Base-by-base conservation (phyloP, 35 echinoderm and acorn worm species). In the Lytechinus pictus region DNA sequence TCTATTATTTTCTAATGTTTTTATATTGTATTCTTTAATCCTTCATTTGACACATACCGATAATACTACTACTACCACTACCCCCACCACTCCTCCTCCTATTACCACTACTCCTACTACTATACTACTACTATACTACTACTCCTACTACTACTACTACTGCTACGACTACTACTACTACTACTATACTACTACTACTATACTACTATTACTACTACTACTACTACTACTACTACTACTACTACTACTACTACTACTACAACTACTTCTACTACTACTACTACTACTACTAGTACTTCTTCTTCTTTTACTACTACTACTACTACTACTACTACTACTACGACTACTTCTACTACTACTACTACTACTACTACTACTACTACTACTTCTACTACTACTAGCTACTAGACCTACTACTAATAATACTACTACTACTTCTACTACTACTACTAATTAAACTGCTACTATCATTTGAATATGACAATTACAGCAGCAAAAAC, bases 181-280 rank as follows among this genome's bases (percentile, higher is more conserved):
- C n/a, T n/a, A n/a, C n/a, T n/a, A n/a, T n/a, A n/a, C n/a, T n/a
- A n/a, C n/a, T n/a, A n/a, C n/a, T n/a, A n/a, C n/a, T n/a, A n/a
- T n/a, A n/a, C n/a, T n/a, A n/a, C 66, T 10, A 79, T 79, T 79
- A 79, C 66, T 79, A 79, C 66, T 79, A 79, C 66, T 79, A 10
- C 66, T 79, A 79, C 66, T 79, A 79, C 66, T 79, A 79, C 66
- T 79, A 79, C 66, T 79, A 79, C 66, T 79, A 79, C 66, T 79
- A 79, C 66, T 79, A 79, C 66, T 79, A 79, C 66, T 79, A 79
- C 66, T 79, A 79, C 66, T 79, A 79, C 66, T 79, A 79, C 66
- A 10, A 79, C 66, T 79, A 79, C 66, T 79, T 10, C 66, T 79
- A 79, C 66, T 24, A 79, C 66, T 79, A 79, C 66, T 79, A 79